Evolutionary conservation across 2,113 vertebrate species (phyloP).

Genomic region (Oncorhynchus gorbuscha): DNA sequence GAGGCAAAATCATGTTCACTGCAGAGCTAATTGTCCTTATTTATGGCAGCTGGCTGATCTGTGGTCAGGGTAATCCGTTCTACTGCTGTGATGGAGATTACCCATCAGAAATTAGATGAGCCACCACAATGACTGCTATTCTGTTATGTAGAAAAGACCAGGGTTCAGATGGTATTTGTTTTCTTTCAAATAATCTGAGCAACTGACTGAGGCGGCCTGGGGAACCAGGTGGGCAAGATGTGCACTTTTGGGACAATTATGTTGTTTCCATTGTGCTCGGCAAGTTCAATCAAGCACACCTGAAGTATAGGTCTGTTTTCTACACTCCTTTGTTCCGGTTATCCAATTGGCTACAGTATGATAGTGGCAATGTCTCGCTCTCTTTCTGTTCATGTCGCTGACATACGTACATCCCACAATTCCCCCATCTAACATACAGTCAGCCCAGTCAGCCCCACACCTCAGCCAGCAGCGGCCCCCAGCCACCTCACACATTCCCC

Average conservation of each 20-base stretch:
- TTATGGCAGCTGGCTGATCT: constrained; percentile 42
- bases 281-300: too few species aligned
- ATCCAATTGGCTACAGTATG: background rate
- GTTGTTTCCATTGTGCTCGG: too few species aligned
- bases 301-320: too few species aligned
- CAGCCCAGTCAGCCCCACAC: too few species aligned
- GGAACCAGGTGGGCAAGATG: too few species aligned
- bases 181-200: background rate
- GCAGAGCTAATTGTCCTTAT: constrained; percentile 53
- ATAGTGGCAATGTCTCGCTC: background rate
- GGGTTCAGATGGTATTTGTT: background rate
- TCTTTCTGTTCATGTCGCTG: background rate
- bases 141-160: background rate
- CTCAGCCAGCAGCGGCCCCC: background rate
- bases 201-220: too few species aligned
- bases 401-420: too few species aligned
- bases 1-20: constrained; percentile 42
- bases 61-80: constrained; percentile 31
- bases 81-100: constrained; percentile 27
- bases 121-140: constrained; percentile 3
- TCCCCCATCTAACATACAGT: background rate
- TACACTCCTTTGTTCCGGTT: too few species aligned
- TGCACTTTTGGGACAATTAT: too few species aligned
- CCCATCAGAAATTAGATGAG: constrained; percentile 28
- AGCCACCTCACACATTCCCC: constrained; percentile 20